Conservation (phyloP, 2,797 vertebrate species). For the Avahi laniger region DNA sequence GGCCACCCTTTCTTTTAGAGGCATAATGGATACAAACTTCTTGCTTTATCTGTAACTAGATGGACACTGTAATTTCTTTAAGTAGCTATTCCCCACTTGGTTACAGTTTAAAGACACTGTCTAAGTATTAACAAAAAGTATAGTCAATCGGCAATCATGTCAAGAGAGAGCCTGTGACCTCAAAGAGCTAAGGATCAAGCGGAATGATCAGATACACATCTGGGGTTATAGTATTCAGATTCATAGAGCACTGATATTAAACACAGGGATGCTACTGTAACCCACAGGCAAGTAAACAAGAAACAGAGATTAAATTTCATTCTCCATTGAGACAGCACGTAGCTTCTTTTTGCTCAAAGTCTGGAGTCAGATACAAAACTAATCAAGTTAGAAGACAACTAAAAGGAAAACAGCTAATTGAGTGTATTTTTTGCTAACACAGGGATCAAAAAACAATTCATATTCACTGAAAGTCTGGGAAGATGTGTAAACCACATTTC, state of each 20-base stretch:
- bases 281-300: too few relatives aligned
- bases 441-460: background rate
- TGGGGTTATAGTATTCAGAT: background rate
- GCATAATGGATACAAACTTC: background rate
- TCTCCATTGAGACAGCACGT: background rate
- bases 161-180: background rate
- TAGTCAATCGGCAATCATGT: background rate
- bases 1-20: background rate
- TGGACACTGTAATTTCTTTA: background rate
- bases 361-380: background rate
- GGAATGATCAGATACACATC: background rate
- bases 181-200: background rate
- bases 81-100: background rate
- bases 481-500: too few relatives aligned
- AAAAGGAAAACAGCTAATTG: background rate
- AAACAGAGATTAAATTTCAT: background rate
- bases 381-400: background rate
- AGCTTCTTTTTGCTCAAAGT: background rate
- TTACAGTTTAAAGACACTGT: background rate
- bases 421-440: background rate
- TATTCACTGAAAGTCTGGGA: background rate
- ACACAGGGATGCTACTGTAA: background rate
- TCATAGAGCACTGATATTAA: background rate
- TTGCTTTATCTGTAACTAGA: background rate
- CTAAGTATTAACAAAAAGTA: background rate